Percentiles rank a stretch among this genome's conserved stretches.
Conservation (phyloP, 2,113 vertebrate species). For the Lontra canadensis region DNA sequence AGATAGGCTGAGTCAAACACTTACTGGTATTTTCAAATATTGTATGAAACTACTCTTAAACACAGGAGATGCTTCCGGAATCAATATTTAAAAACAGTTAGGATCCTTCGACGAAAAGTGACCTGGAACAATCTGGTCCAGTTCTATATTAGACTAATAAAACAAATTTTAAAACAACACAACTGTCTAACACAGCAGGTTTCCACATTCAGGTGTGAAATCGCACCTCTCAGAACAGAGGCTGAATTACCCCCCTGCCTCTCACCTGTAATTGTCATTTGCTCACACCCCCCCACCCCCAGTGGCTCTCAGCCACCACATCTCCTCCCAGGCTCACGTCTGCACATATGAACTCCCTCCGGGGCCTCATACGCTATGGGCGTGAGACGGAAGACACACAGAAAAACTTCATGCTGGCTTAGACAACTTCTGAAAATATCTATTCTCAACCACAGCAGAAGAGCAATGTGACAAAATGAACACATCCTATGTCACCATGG, state of each 20-base stretch:
- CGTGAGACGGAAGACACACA: constrained; percentile 39
- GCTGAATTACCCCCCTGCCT: constrained; percentile 62
- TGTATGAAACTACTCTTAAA: not conserved
- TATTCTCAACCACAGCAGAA: constrained; percentile 20
- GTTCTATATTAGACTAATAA: constrained; percentile 52
- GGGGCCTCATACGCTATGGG: constrained; percentile 18
- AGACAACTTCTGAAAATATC: constrained; percentile 44
- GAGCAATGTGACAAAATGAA: constrained; percentile 43
- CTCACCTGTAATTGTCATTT: constrained; percentile 69
- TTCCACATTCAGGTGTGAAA: constrained; percentile 74
- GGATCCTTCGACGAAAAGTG: constrained; percentile 32
- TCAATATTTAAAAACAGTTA: constrained; percentile 41
- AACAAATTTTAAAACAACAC: constrained; percentile 62
- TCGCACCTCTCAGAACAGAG: constrained; percentile 23
- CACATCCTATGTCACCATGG: not conserved
- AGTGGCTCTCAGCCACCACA: constrained; percentile 48
- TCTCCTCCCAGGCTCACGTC: constrained; percentile 48
- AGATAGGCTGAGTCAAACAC: not conserved
- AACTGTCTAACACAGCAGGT: constrained; percentile 57
- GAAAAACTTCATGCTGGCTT: constrained; percentile 47
- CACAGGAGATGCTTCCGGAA: not conserved
- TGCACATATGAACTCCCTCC: constrained; percentile 61
- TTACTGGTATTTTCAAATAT: not conserved
- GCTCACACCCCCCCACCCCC: not conserved
- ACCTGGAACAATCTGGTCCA: constrained; percentile 47